phyloP scores from a whole-genome alignment of 2,113 vertebrate genomes.

The Gallinago paraguaiae region DNA sequence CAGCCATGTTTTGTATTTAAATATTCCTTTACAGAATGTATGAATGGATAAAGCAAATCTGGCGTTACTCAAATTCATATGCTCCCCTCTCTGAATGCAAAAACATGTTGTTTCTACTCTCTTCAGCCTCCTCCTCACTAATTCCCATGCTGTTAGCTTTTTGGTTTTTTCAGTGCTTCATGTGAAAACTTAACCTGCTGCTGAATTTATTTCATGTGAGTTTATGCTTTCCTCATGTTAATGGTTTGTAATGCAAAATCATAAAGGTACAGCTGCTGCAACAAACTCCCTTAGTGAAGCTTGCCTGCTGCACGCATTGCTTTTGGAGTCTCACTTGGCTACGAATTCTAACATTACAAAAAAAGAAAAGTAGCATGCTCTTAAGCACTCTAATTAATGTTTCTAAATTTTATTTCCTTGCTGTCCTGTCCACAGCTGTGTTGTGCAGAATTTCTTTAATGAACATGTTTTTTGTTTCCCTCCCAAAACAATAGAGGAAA shows the following conservation, averaged over 20 bases:
- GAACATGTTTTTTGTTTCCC: background rate
- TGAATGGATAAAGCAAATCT: background rate
- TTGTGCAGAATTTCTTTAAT: background rate
- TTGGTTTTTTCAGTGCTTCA: background rate
- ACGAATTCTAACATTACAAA: background rate
- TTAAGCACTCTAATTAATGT: background rate
- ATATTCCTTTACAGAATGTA: background rate
- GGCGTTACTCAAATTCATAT: background rate
- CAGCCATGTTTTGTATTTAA: background rate
- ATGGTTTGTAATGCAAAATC: background rate
- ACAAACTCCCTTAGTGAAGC: background rate
- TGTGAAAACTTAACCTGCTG: background rate
- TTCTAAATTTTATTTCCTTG: background rate
- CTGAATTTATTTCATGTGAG: background rate
- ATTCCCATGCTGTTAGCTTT: background rate
- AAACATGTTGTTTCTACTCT: background rate
- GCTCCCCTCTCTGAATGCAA: background rate
- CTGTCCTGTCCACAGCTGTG: background rate
- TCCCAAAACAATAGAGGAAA: background rate
- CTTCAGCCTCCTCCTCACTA: background rate
- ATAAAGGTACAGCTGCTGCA: background rate
- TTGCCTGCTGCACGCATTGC: background rate
- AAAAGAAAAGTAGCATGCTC: background rate
- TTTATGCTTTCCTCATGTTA: background rate
- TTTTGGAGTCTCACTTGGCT: background rate